Conservation (phyloP, 2,113 vertebrate genomes). For the Bagarius yarrelli region DNA sequence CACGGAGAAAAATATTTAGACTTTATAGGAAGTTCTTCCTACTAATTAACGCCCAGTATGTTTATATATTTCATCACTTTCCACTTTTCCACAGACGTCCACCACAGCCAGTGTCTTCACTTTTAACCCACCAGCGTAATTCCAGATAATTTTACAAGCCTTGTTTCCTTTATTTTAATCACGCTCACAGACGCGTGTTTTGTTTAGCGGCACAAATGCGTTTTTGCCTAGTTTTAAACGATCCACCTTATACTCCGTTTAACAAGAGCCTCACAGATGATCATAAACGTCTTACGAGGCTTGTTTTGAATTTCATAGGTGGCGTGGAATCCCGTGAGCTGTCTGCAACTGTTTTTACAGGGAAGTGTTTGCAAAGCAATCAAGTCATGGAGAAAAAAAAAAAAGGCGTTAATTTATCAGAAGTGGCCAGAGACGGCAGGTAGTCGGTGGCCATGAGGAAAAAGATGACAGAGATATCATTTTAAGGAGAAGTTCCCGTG, state of each 20-base stretch:
- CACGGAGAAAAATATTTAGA: not conserved
- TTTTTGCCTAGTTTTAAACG: conserved; percentile 51
- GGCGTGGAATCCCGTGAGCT: conserved; percentile 61
- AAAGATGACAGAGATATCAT: not conserved
- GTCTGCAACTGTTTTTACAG: conserved; percentile 57
- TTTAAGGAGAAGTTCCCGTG: not conserved
- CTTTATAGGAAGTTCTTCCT: too few species aligned
- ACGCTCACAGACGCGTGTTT: conserved; percentile 67
- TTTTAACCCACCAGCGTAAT: conserved; percentile 33
- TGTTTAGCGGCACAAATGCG: conserved; percentile 66
- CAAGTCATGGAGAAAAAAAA: conserved; percentile 7
- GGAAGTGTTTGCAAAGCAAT: conserved; percentile 56
- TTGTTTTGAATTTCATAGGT: conserved; percentile 71
- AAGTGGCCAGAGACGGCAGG: conserved; percentile 26
- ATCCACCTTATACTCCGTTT: conserved; percentile 51
- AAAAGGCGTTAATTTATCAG: conserved; percentile 45
- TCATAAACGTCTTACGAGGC: conserved; percentile 66
- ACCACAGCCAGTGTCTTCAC: not conserved
- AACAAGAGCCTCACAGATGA: conserved; percentile 61
- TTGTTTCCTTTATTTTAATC: conserved; percentile 76
- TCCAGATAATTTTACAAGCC: conserved; percentile 52
- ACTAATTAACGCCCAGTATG: not conserved
- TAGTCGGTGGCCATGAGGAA: not conserved
- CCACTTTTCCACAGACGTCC: too few species aligned
- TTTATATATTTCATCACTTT: too few species aligned